Evolutionary conservation across 1,140 invertebrate species (phyloP), one percentile per base, ranked within the genome.

Genomic region (Whitmania pigra): DNA sequence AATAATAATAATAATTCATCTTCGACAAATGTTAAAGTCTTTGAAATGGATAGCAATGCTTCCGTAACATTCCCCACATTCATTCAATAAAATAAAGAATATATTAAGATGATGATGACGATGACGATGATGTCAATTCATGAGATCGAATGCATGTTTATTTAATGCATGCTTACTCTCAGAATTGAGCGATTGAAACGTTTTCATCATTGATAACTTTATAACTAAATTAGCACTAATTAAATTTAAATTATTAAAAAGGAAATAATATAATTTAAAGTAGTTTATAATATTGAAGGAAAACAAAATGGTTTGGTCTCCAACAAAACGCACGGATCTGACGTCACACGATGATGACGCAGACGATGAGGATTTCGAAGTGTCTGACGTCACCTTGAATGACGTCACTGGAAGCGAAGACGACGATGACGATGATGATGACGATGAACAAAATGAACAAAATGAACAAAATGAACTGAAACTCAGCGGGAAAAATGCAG

Each of bases 351-450:
- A 63, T 31, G 57, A 63, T 18, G 29, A 63, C 15, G 57, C 22
- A 25, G 57, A 63, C 29, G 57, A 63, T n/a, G 57, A 63, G 22
- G 57, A 63, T 49, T 49, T 49, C 53, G 72, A 69, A 69, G 72
- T 69, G 53, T 72, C 49, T 73, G 71, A 69, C 67, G 73, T 36
- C 53, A 72, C 68, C 49, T 43, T 54, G 74, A 72, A 68, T 69
- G 71, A 67, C 73, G 57, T 36, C 66, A 63, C 53, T 43, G 57
- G 36, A 74, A 66, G 55, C 22, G 71, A 55, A 54, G 71, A 53
- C 68, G 71, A 73, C 73, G 72, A 73, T 36, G 72, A 73, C 73
- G 73, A 74, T 36, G 73, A 74, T 74, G 72, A 74, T 69, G 71
- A 53, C 68, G 71, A 73, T 66, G 72, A n/a, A n/a, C n/a, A n/a